These are phyloP conservation scores for Desmophyllum pertusum DNA, from an alignment of 92 coral and sea anemone species.

Conservation along the genomic window DNA sequence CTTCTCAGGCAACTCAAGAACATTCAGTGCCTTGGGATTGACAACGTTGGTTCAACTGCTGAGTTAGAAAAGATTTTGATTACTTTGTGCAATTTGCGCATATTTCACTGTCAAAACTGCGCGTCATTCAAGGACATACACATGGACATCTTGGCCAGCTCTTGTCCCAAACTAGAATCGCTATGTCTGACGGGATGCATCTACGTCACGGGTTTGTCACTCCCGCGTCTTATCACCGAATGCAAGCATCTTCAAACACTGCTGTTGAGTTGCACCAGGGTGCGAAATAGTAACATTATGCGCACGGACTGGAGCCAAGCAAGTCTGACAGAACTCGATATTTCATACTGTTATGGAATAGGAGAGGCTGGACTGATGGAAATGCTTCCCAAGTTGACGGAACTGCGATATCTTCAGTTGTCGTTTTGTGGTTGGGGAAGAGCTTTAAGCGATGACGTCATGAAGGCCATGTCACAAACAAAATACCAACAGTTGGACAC, in stretches of 20 bases:
- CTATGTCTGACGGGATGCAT: slow-evolving; percentile 75
- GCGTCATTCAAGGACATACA: slow-evolving; percentile 65
- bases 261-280: slow-evolving; percentile 74
- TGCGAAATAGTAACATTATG: slow-evolving; percentile 60
- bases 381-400: slow-evolving; percentile 63
- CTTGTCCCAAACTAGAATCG: slow-evolving; percentile 68
- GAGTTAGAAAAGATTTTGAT: slow-evolving; percentile 45
- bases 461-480: slow-evolving; percentile 57
- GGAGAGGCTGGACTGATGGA: slow-evolving; percentile 56
- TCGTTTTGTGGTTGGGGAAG: slow-evolving; percentile 90
- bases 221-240: slow-evolving; percentile 61
- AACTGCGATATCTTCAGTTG: slow-evolving; percentile 68
- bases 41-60: slow-evolving; percentile 59
- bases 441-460: slow-evolving; percentile 69
- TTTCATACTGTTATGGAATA: slow-evolving; percentile 82
- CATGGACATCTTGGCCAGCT: slow-evolving; percentile 47
- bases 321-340: slow-evolving; percentile 70
- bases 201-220: slow-evolving; percentile 65
- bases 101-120: slow-evolving; percentile 80
- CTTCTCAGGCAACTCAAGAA: slow-evolving; percentile 53
- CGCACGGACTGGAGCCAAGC: slow-evolving; percentile 67
- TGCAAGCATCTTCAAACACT: slow-evolving; percentile 66
- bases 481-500: slow-evolving; percentile 48
- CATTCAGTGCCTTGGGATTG: slow-evolving; percentile 63
- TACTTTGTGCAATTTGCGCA: slow-evolving; percentile 48